Base-by-base conservation (phyloP, 2,888 invertebrate species). In the Drosophila pseudotalamancana region DNA sequence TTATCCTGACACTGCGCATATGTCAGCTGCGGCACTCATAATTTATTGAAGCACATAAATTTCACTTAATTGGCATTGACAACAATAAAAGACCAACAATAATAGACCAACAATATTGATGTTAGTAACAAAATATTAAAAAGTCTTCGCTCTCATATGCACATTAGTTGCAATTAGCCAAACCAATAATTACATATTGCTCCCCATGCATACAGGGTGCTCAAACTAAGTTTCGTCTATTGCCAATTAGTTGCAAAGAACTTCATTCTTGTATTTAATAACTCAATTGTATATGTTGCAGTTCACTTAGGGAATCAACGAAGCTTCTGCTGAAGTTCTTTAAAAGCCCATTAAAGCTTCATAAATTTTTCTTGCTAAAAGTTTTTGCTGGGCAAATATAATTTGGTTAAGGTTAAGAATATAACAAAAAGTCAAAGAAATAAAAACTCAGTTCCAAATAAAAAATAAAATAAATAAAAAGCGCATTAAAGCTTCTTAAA, bases 21-120 rank as follows among this genome's bases (percentile, higher is more conserved):
- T 84, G 87, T 78, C 82, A 83, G 82, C 87, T 83, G 82, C 61
- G 63, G 12, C 68, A 54, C 68, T 85, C 68, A 85, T 85, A 73
- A 84, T 64, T 87, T 87, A 83, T 87, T 83, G 79, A 83, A 72
- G 79, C 76, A 73, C 73, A 83, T 83, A 85, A 87, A 87, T 81
- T 84, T 84, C 68, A 81, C 73, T 83, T 84, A 83, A 83, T 83
- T 87, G 85, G 74, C 84, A 83, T 65, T 83, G 84, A 63, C 84
- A 77, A 73, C 70, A 68, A 67, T 66, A 76, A 68, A 67, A 72
- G 25, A 11, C 27, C 16, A 37, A 21, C 51, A 60, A 51, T 35
- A 56, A 45, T 55, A 34, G 49, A 51, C 34, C 46, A 21, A 50
- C 39, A 57, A 57, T 19, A 6, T 25, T 42, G 62, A 51, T 64